Evolutionary conservation across 2,113 vertebrate species (phyloP), one percentile per base, ranked within the genome.

Genomic region (Athene noctua): DNA sequence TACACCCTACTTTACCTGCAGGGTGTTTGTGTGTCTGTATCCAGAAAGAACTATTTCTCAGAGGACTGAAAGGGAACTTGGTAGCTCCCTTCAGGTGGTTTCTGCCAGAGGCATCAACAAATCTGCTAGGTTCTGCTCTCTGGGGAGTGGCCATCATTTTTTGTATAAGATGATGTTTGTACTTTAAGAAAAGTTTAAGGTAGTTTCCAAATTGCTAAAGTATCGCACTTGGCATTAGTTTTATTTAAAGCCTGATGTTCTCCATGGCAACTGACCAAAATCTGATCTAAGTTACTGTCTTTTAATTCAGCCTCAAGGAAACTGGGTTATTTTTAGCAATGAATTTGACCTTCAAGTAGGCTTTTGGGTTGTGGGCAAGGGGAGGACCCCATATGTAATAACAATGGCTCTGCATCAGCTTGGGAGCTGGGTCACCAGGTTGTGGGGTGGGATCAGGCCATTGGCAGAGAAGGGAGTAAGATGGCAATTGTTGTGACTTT

Each of bases 221-320:
- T 42, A 54, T 55, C 0, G 0, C 63, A 9, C 51, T 89, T 3
- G 1, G 40, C 29, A 26, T 91, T 89, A 3, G 1, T 72, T 96
- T 89, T 87, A 73, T 92, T 89, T 89, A 62, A 79, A 81, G n/a
- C 67, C 70, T 82, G 77, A 51, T 85, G 81, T 95, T 95, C 80
- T 85, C 94, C 92, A 73, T 95, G 86, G 89, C 84, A 95, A 92
- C 96, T 88, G 82, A 62, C 79, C 93, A 88, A 84, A 86, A 79
- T 46, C 59, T 78, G 70, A 55, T 90, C 22, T 87, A n/a, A 75
- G 20, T 27, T 0, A 0, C 42, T 52, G 42, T 54, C 54, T 91
- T 85, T 85, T 38, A 52, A 63, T 59, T 70, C 73, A 72, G 25
- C 62, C 74, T 91, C n/a, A 79, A 71, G 40, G 27, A 92, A 88